Evolutionary conservation across 2,113 vertebrate genomes (phyloP).

Genomic region (Tricholaema leucomelas): DNA sequence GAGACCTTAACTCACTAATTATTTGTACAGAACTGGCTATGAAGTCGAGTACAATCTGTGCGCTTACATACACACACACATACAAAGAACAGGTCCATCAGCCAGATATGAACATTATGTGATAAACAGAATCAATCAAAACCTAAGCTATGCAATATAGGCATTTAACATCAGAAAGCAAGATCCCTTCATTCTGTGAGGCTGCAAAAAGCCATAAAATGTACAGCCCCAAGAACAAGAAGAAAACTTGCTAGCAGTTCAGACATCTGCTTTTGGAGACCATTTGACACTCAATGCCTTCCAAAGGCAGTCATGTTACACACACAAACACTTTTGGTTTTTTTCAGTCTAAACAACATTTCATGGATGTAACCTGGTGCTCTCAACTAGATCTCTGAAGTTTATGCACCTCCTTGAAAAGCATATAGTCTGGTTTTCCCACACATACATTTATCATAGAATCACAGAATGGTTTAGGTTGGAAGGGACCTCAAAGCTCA

Average conservation of each 20-base stretch:
- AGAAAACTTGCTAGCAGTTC: neutral
- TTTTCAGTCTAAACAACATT: neutral
- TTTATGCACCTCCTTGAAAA: neutral
- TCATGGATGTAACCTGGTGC: neutral
- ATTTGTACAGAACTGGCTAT: neutral
- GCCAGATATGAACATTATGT: neutral
- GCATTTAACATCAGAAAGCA: neutral
- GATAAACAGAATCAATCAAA: neutral
- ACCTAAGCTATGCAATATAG: neutral
- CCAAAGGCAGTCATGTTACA: neutral
- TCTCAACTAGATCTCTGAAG: neutral
- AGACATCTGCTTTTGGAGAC: neutral
- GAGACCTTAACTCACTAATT: neutral
- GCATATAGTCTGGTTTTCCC: neutral
- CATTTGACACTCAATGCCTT: neutral
- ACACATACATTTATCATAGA: neutral
- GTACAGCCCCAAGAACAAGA: neutral
- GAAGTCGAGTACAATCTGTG: too few relatives aligned
- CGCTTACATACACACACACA: neutral
- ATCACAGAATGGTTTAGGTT: too few relatives aligned
- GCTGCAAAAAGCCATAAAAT: neutral
- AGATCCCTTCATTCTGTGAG: accelerated
- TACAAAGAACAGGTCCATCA: neutral
- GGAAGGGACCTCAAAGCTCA: too few relatives aligned
- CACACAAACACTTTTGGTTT: neutral